phyloP scores from a whole-genome alignment of 64 coral and sea anemone genomes.

The Hydrozoanthus tunicans region DNA sequence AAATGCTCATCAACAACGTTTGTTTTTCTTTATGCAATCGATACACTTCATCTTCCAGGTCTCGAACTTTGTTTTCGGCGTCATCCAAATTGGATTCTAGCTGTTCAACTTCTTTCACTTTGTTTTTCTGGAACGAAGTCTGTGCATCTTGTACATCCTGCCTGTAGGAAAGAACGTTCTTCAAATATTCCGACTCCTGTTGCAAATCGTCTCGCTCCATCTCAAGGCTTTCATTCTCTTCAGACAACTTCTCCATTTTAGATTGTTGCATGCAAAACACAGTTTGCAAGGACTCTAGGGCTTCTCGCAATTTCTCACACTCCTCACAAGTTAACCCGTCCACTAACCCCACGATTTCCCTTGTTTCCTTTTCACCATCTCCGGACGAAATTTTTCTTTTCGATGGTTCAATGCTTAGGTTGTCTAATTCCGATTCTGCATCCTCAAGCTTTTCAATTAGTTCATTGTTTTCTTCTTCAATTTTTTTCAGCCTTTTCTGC shows the following conservation, averaged over 20 bases:
- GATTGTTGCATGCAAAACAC: conserved; percentile 46
- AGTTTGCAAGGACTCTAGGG: conserved; percentile 41
- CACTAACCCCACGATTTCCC: neutral
- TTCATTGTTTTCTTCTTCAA: conserved; percentile 62
- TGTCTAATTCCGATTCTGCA: conserved; percentile 23
- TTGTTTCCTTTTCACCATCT: neutral
- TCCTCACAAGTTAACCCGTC: conserved; percentile 44
- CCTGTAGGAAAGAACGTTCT: conserved; percentile 87
- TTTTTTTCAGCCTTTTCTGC: conserved; percentile 57
- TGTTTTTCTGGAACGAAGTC: conserved; percentile 35
- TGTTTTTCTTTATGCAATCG: conserved; percentile 82
- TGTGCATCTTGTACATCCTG: conserved; percentile 73
- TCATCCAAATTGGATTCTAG: conserved; percentile 80
- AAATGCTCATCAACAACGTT: conserved; percentile 74
- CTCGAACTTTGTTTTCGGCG: conserved; percentile 80
- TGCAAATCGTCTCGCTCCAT: conserved; percentile 66
- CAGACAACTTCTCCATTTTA: conserved; percentile 59
- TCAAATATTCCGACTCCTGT: conserved; percentile 80
- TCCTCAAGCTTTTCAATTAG: conserved; percentile 4
- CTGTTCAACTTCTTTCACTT: conserved; percentile 68
- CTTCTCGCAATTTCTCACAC: conserved; percentile 57
- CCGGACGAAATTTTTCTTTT: neutral
- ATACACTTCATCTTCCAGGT: conserved; percentile 84
- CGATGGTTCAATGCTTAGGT: neutral
- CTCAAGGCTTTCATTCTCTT: conserved; percentile 50